Conservation (phyloP, 2,113 vertebrate species). For the Scortum barcoo region DNA sequence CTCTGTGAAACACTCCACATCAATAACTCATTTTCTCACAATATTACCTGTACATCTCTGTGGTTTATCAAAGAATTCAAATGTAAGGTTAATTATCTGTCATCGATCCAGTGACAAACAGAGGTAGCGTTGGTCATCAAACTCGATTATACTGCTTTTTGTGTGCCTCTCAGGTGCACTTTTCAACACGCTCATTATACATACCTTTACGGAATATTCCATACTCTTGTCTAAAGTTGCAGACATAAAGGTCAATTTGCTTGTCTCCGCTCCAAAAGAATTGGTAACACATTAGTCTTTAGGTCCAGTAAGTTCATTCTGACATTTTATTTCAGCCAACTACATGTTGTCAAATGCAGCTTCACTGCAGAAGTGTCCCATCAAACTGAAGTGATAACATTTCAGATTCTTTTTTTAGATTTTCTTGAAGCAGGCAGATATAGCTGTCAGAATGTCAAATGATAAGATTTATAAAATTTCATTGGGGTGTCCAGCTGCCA, state of each 20-base stretch:
- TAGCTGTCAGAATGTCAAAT: no score
- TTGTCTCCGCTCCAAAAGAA: neutral
- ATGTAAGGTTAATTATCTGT: conserved; percentile 33
- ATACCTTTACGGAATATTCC: neutral
- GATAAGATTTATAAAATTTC: no score
- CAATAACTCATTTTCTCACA: conserved; percentile 25
- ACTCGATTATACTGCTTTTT: neutral
- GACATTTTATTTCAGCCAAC: neutral
- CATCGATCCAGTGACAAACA: conserved; percentile 19
- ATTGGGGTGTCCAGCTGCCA: no score
- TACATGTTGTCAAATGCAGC: neutral
- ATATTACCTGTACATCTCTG: neutral
- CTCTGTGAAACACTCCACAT: conserved; percentile 21
- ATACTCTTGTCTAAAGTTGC: neutral
- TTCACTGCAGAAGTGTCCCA: no score
- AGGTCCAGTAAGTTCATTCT: neutral
- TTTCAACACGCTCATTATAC: neutral
- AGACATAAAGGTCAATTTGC: no score
- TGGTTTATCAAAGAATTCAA: conserved; percentile 33
- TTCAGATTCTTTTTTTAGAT: no score
- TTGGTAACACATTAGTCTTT: neutral
- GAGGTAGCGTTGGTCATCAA: neutral
- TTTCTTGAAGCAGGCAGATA: no score
- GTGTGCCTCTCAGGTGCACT: neutral
- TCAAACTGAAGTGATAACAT: no score